Conservation (phyloP, 2,113 vertebrate species). For the Baryphthengus martii region DNA sequence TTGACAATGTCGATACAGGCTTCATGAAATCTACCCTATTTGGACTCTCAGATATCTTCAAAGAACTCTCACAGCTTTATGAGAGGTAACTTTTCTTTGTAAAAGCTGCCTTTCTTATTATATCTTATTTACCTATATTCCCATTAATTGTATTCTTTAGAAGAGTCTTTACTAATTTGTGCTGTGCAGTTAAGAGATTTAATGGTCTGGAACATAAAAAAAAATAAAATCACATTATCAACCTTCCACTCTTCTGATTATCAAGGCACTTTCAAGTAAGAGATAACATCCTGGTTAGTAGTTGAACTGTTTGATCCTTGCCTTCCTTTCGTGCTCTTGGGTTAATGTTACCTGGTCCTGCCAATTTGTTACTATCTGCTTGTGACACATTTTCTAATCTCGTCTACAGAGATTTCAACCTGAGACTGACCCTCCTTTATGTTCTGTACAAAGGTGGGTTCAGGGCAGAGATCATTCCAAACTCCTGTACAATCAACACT, state of each 20-base stretch:
- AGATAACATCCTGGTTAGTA: not conserved
- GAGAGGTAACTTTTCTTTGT: not conserved
- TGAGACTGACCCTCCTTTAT: not conserved
- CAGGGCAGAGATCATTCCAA: not conserved
- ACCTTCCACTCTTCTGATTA: not conserved
- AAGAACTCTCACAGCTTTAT: not conserved
- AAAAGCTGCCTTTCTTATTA: not conserved
- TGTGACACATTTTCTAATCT: not conserved
- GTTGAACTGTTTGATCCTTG: not conserved
- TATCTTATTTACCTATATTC: not conserved
- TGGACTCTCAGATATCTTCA: not conserved
- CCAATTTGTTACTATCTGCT: not conserved
- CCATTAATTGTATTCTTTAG: not conserved
- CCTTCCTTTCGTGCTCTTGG: not conserved
- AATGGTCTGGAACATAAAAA: not conserved
- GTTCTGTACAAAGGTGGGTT: not conserved
- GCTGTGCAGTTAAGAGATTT: not conserved
- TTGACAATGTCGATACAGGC: not conserved
- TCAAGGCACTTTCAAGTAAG: not conserved
- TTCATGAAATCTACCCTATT: not conserved
- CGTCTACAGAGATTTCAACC: not conserved
- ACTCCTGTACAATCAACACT: not conserved
- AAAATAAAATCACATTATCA: not conserved
- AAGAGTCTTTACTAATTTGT: not conserved
- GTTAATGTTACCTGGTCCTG: not conserved